Evolutionary conservation across 2,797 vertebrate genomes (phyloP), one percentile per base, ranked within the genome.

Genomic region (Sphaeramia orbicularis): DNA sequence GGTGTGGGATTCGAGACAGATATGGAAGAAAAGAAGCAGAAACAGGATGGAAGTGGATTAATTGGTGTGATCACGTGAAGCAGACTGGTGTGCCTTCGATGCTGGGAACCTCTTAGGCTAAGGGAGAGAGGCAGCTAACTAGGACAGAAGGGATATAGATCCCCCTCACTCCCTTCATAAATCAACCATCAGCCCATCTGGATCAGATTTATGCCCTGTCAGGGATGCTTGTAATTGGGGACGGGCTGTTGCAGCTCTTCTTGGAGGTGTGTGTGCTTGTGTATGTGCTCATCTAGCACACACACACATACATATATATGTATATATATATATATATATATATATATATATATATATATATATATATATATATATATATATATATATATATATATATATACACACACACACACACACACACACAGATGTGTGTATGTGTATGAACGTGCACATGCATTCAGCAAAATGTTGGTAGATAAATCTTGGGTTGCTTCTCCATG

Each of bases 141-240:
- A 86, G 84, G 87, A 88, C 83, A 69, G 79, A 67, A 32, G 4
- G 67, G 75, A 60, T 87, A 90, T 91, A 65, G 82, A 85, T 84
- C 76, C 70, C 76, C 67, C 61, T 66, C 40, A 38, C 49, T 79
- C 76, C 65, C 65, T 80, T 85, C 88, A 87, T 90, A 91, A 89
- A 91, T 90, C 86, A 90, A 80, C 47, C 68, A 80, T 90, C 81
- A 86, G 74, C 71, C 81, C 83, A 90, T 89, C 83, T 89, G 86
- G 85, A 81, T 87, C 79, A 85, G 80, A 92, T 88, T 86, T 89
- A 92, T 92, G 80, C 78, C 80, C 78, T 84, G 87, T 83, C 75
- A 86, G 76, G 68, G 70, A 76, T 32, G 48, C 74, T 87, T 88
- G 87, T 88, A 86, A 88, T 90, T 89, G 81, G 85, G 85, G 60